Percentiles rank a stretch among this genome's conserved stretches.
These are phyloP conservation scores for Gulo gulo DNA, from an alignment of 2,113 vertebrate genomes.

Conservation along the genomic window DNA sequence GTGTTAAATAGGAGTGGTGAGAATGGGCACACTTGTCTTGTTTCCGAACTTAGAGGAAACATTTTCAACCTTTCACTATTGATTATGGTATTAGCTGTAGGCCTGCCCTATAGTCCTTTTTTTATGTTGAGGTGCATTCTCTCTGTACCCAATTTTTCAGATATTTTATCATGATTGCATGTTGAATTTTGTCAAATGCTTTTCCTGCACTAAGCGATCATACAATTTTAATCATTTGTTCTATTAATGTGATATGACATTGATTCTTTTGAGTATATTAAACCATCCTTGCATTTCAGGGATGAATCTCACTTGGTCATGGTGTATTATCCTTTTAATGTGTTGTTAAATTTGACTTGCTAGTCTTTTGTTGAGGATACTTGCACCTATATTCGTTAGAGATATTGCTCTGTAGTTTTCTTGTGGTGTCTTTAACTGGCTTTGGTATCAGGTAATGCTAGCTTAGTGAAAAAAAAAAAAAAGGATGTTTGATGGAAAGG, in stretches of 20 bases:
- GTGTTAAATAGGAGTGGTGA: neutral
- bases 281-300: neutral
- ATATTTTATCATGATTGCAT: neutral
- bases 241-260: neutral
- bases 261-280: neutral
- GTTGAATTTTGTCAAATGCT: neutral
- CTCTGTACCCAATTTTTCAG: neutral
- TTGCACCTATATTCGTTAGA: neutral
- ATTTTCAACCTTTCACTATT: neutral
- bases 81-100: neutral
- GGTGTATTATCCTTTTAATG: neutral
- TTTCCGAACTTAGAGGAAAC: neutral
- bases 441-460: neutral
- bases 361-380: neutral
- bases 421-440: neutral
- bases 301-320: neutral
- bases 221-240: neutral
- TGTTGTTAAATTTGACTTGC: neutral
- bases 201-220: neutral
- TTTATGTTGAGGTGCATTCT: neutral
- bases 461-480: neutral
- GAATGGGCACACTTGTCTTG: neutral
- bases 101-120: neutral
- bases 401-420: neutral
- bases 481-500: no score